Evolutionary conservation across 2,797 vertebrate species (phyloP), one percentile per base, ranked within the genome.

Genomic region (Bufotes viridis): DNA sequence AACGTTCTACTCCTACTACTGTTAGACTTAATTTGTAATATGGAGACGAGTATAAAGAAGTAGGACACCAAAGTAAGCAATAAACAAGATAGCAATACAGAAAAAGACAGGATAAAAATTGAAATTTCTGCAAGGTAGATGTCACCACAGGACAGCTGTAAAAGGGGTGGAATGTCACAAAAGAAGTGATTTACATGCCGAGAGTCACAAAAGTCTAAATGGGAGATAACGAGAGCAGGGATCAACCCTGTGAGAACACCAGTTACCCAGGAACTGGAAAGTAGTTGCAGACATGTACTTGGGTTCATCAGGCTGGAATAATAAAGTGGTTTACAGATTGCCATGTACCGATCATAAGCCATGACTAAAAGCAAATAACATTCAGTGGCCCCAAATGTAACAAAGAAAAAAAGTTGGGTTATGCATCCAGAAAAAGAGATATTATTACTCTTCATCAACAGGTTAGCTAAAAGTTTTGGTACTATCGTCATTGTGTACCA

Each of bases 331-430:
- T 90, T 92, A 58, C 93, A 93, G 6, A 93, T 91, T n/a, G 90
- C 92, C 57, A 93, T 78, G 0, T 90, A 92, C 10, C 70, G 67
- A 67, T 93, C 92, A 81, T 90, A 92, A 20, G 92, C 91, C 92
- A 94, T 93, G 55, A 92, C 70, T 22, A 90, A 72, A 2, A 89
- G 88, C 24, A 93, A 84, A 53, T 92, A 92, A 70, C 91, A 91
- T 15, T 93, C 91, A 0, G 69, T 87, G 20, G 90, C 90, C 5
- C 91, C 87, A 49, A 92, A 63, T 5, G 86, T 91, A 26, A 92
- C 72, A 34, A 92, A 89, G 85, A 89, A 89, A 86, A 89, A 89
- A 2, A 89, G 75, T 24, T 89, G 88, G 11, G 85, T 63, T 65
- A 89, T 89, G 22, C 88, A 89, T 70, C 88, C 88, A 34, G 75